Base-by-base conservation (phyloP, 2,888 invertebrate genomes). In the Coecobrya sp. region DNA sequence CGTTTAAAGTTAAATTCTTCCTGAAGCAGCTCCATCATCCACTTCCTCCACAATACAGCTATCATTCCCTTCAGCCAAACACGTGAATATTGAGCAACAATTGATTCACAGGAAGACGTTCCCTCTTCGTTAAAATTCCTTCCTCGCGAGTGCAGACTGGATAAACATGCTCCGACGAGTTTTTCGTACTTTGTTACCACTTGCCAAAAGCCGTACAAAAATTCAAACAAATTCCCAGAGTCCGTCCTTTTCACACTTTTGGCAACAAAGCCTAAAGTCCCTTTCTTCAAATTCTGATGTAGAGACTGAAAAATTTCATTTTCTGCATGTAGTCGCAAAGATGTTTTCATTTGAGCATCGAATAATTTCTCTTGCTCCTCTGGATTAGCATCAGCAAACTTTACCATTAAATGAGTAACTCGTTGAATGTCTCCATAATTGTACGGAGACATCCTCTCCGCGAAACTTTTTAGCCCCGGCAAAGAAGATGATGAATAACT, bases 401-500 rank as follows among this genome's bases (percentile, higher is more conserved):
- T 93, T 11, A 85, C 62, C 85, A 94, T 90, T 86, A 94, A 91
- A 89, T 93, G 92, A n/a, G 93, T 92, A 27, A 70, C 65, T 93
- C 93, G 93, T 79, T 94, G 94, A 49, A 94, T 62, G 86, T 94
- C 93, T 91, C 92, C 88, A 82, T 89, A 79, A 68, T 73, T 59
- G 76, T 68, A 59, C 13, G 30, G 30, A 55, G 42, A 81, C 65
- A 62, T 94, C 88, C 89, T 96, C 96, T 8, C 96, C 95, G 30
- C 95, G 95, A 16, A 95, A 94, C 30, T 95, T 95, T 0, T 94
- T 95, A n/a, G 96, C 95, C 8, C 97, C 97, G 92, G 96, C 11
- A 45, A 65, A 42, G 42, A 42, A 19, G 85, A 68, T 68, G 36
- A 55, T 36, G 49, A 49, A 96, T 59, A 96, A 95, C 93, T 96